Percentiles rank a stretch among this genome's conserved stretches.
These are phyloP conservation scores for Tricholauxania praeusta DNA, from an alignment of 2,888 invertebrate genomes.

Conservation along the genomic window DNA sequence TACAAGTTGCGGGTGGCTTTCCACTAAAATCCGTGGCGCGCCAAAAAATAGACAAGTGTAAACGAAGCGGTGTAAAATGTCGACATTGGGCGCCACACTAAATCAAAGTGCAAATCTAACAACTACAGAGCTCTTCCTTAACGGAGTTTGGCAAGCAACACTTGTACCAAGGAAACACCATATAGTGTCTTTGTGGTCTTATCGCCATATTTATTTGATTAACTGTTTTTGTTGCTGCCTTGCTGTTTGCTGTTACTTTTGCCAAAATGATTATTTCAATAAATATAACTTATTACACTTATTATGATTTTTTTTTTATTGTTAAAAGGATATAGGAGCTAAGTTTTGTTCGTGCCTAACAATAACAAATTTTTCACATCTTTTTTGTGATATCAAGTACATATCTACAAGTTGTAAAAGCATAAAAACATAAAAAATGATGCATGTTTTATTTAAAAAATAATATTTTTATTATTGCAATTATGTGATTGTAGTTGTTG, in stretches of 20 bases:
- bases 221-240: constrained; percentile 46
- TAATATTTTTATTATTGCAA: constrained; percentile 4
- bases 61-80: constrained; percentile 27
- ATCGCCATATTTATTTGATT: constrained; percentile 51
- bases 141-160: constrained; percentile 20
- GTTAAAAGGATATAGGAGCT: constrained; percentile 49
- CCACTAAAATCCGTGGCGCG: constrained; percentile 14
- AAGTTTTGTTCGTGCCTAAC: background rate
- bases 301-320: constrained; percentile 17
- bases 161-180: background rate
- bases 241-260: constrained; percentile 45
- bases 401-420: constrained; percentile 13
- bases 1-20: background rate
- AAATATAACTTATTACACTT: constrained; percentile 61
- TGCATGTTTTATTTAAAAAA: background rate
- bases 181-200: background rate
- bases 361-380: background rate
- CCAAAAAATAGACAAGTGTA: constrained; percentile 14
- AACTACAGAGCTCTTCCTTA: constrained; percentile 12
- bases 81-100: constrained; percentile 40
- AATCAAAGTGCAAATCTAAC: constrained; percentile 32
- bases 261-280: constrained; percentile 59
- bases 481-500: constrained; percentile 8
- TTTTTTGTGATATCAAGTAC: background rate
- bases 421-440: constrained; percentile 18